phyloP scores from a whole-genome alignment of 2,113 vertebrate genomes.

The Trematocara unimaculatum region DNA sequence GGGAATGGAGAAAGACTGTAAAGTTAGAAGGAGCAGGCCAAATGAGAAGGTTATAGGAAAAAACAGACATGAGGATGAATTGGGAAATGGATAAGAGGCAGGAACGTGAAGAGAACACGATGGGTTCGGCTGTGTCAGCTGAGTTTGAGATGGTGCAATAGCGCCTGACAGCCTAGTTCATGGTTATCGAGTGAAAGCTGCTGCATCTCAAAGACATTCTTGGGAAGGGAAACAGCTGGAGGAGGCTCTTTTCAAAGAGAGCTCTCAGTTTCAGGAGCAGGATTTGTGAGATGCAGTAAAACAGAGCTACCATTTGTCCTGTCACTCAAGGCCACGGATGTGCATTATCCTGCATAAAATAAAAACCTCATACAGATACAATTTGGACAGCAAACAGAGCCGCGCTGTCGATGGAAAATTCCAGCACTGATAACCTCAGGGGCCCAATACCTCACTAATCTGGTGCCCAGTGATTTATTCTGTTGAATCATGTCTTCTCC shows the following conservation, averaged over 20 bases:
- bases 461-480: conserved; percentile 69
- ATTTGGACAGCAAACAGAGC: conserved; percentile 9
- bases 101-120: conserved; percentile 26
- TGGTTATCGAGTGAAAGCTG: conserved; percentile 20
- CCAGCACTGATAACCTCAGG: conserved; percentile 63
- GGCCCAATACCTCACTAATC: conserved; percentile 62
- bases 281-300: conserved; percentile 4
- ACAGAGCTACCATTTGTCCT: conserved; percentile 50
- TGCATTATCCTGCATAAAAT: conserved; percentile 17
- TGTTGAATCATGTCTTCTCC: conserved; percentile 69
- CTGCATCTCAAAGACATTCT: conserved; percentile 24
- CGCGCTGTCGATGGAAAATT: conserved; percentile 59
- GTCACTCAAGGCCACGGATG: conserved; percentile 47
- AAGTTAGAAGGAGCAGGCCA: conserved; percentile 3
- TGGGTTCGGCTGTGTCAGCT: neutral
- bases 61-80: conserved; percentile 28
- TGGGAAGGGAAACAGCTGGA: conserved; percentile 61
- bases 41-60: conserved; percentile 24
- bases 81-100: neutral
- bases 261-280: conserved; percentile 36
- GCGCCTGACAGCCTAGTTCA: neutral
- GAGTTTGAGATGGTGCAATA: neutral
- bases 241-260: conserved; percentile 47
- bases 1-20: conserved; percentile 24
- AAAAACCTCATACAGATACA: neutral